Conservation (phyloP, 1,140 invertebrate species). For the Aleiodes sp. region DNA sequence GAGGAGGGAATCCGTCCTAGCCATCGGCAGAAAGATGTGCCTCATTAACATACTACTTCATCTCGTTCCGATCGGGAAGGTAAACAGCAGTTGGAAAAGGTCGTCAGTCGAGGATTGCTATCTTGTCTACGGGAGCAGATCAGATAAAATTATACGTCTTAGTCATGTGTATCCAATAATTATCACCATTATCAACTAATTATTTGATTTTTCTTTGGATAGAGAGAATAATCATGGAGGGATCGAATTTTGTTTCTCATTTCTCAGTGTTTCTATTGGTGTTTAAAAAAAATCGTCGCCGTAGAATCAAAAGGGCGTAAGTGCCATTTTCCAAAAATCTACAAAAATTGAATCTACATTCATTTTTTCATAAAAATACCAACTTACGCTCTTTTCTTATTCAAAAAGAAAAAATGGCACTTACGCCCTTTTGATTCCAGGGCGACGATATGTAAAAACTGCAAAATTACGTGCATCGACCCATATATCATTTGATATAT, state of each 20-base stretch:
- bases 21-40: constrained; percentile 33
- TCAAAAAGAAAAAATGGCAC: too few relatives aligned
- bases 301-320: too few relatives aligned
- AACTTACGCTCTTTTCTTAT: too few relatives aligned
- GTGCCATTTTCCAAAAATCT: too few relatives aligned
- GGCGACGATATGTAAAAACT: too few relatives aligned
- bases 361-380: too few relatives aligned
- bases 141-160: background rate
- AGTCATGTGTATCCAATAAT: background rate
- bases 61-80: constrained; percentile 32
- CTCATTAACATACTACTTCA: constrained; percentile 52
- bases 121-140: background rate
- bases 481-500: too few relatives aligned
- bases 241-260: background rate
- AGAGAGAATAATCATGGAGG: constrained; percentile 21
- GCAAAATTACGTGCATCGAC: too few relatives aligned
- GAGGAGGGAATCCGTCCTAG: constrained; percentile 33
- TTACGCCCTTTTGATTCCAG: too few relatives aligned
- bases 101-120: background rate
- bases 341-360: too few relatives aligned
- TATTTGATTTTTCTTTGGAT: background rate
- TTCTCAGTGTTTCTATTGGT: too few relatives aligned
- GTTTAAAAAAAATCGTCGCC: too few relatives aligned
- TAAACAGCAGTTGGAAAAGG: background rate
- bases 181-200: background rate